Evolutionary conservation across 2,113 vertebrate species (phyloP).

Genomic region (Chloroceryle aenea): DNA sequence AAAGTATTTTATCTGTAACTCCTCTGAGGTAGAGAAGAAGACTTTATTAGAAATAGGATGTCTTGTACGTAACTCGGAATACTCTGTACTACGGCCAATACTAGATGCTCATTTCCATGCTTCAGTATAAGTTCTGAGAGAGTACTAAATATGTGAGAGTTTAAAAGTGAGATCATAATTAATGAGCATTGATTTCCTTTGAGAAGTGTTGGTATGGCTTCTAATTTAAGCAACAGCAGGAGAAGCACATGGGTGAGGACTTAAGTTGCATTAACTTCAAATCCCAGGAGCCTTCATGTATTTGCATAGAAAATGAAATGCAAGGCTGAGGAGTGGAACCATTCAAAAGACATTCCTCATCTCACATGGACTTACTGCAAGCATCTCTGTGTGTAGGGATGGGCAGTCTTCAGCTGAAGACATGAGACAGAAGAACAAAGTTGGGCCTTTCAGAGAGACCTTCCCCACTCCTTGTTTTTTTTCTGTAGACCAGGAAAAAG

Average conservation of each 20-base stretch:
- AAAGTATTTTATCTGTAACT: background rate
- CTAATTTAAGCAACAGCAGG: conserved; percentile 35
- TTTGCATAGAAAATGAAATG: background rate
- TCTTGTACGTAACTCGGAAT: background rate
- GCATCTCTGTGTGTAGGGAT: background rate
- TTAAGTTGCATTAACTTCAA: conserved; percentile 34
- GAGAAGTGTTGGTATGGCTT: conserved; percentile 14
- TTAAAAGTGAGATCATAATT: conserved; percentile 41
- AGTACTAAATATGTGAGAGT: conserved; percentile 1
- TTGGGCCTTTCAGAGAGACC: background rate
- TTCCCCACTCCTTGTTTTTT: background rate
- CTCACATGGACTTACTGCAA: background rate
- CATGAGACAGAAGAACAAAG: background rate
- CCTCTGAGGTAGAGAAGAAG: background rate
- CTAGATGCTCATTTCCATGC: background rate
- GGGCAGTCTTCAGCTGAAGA: background rate
- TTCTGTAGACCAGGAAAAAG: background rate
- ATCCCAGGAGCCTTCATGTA: background rate
- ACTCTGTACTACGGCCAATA: background rate
- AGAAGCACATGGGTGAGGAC: background rate
- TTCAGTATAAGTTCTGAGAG: background rate
- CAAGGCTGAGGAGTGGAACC: background rate
- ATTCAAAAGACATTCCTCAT: background rate
- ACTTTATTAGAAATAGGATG: background rate
- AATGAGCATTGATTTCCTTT: conserved; percentile 54